phyloP scores from a whole-genome alignment of 2,888 invertebrate genomes.

The Priapulus caudatus region DNA sequence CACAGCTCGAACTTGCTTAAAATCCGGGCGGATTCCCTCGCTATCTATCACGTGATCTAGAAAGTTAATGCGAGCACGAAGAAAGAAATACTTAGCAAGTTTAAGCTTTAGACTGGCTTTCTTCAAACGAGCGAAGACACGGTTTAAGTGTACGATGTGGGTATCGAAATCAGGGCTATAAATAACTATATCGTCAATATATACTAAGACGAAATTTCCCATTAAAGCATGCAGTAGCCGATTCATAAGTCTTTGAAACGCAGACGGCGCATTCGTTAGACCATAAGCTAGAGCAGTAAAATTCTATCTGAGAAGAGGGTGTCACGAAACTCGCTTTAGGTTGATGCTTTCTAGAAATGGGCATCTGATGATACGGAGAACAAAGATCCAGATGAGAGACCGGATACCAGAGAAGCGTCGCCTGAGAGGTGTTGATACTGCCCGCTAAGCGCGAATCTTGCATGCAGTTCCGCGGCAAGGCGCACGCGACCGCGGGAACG shows the following conservation, averaged over 20 bases:
- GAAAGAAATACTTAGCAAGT: slow-evolving; percentile 13
- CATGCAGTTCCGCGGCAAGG: no score
- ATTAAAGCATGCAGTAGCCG: neutral
- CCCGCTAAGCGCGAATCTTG: no score
- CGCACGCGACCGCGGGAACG: no score
- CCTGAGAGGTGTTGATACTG: no score
- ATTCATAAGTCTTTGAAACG: slow-evolving; percentile 20
- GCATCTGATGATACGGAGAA: no score
- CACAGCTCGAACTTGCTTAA: slow-evolving; percentile 11
- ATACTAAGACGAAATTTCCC: neutral
- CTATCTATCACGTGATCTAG: slow-evolving; percentile 18
- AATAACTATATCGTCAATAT: neutral
- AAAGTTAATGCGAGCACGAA: slow-evolving; percentile 14
- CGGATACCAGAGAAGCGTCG: no score
- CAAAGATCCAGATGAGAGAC: no score
- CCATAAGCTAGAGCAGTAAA: slow-evolving; percentile 24
- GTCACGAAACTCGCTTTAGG: no score
- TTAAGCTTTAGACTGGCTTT: slow-evolving; percentile 6
- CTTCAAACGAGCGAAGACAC: neutral
- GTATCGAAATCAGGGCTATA: neutral
- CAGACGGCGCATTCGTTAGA: slow-evolving; percentile 19
- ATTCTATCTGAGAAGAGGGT: no score
- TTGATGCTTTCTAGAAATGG: no score
- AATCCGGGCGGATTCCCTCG: slow-evolving; percentile 9
- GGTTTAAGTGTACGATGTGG: neutral